A percentile compares a stretch with the other conserved stretches of the same genome.
These are phyloP conservation scores for Orius insidiosus DNA, from an alignment of 1,140 invertebrate species.

Conservation along the genomic window DNA sequence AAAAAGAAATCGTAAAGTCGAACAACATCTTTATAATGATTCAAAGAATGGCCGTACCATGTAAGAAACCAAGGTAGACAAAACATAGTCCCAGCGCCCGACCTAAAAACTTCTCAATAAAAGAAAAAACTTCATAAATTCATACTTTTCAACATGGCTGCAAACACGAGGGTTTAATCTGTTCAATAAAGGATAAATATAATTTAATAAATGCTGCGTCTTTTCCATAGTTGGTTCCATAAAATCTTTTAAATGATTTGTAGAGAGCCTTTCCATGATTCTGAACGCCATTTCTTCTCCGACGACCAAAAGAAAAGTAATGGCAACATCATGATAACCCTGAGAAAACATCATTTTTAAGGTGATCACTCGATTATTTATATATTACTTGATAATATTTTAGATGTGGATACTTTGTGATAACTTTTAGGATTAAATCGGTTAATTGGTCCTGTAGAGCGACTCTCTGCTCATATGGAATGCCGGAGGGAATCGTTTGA, in stretches of 20 bases:
- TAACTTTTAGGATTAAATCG: slow-evolving; percentile 69
- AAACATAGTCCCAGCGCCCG: slow-evolving; percentile 88
- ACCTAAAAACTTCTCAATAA: slow-evolving; percentile 34
- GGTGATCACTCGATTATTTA: no score
- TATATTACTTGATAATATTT: slow-evolving; percentile 79
- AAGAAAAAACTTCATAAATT: slow-evolving; percentile 12
- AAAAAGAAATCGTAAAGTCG: slow-evolving; percentile 92
- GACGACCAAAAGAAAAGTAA: slow-evolving; percentile 85
- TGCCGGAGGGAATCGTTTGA: slow-evolving; percentile 78
- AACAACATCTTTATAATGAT: slow-evolving; percentile 74
- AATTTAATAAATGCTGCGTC: slow-evolving; percentile 74
- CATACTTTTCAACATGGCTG: slow-evolving; percentile 24
- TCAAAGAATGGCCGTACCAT: slow-evolving; percentile 93
- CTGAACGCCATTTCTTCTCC: slow-evolving; percentile 67
- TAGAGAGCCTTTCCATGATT: slow-evolving; percentile 68
- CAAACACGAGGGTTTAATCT: slow-evolving; percentile 53
- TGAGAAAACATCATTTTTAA: slow-evolving; percentile 31
- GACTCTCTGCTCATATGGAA: slow-evolving; percentile 61
- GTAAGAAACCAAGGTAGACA: slow-evolving; percentile 94
- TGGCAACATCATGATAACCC: slow-evolving; percentile 95
- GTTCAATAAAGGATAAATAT: slow-evolving; percentile 67
- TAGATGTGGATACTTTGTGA: slow-evolving; percentile 66
- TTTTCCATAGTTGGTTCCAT: slow-evolving; percentile 89
- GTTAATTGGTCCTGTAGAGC: slow-evolving; percentile 75
- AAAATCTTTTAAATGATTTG: slow-evolving; percentile 71